phyloP scores from a whole-genome alignment of 2,797 vertebrate species.

The Morelia viridis region DNA sequence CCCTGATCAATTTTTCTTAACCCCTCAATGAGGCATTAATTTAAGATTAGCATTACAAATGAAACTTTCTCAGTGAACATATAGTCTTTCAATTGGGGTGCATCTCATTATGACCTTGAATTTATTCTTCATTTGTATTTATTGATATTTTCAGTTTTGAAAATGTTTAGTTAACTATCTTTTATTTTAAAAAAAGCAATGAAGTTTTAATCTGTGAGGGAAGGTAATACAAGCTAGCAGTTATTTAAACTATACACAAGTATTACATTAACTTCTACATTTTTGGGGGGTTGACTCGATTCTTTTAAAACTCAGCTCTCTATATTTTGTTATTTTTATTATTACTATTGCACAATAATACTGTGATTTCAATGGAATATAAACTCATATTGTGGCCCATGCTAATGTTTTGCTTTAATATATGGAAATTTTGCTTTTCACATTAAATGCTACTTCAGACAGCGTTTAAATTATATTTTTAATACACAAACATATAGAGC shows the following conservation, averaged over 20 bases:
- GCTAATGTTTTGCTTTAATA: slow-evolving; percentile 13
- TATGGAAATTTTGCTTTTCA: neutral
- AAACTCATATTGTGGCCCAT: slow-evolving; percentile 45
- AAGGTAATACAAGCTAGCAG: slow-evolving; percentile 31
- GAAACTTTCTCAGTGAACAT: slow-evolving; percentile 46
- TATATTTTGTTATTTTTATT: neutral
- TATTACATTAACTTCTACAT: slow-evolving; percentile 57
- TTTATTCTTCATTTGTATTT: slow-evolving; percentile 43
- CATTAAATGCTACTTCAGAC: slow-evolving; percentile 11
- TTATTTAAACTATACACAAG: slow-evolving; percentile 50
- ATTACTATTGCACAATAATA: neutral
- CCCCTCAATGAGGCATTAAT: slow-evolving; percentile 56
- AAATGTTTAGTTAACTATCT: neutral
- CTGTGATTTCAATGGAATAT: neutral
- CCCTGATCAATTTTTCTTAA: slow-evolving; percentile 49
- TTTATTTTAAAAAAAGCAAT: slow-evolving; percentile 49
- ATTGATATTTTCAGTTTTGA: slow-evolving; percentile 34
- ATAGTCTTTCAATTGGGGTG: slow-evolving; percentile 33
- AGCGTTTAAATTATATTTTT: neutral
- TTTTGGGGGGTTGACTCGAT: slow-evolving; percentile 26
- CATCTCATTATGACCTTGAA: slow-evolving; percentile 53
- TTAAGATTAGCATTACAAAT: slow-evolving; percentile 64
- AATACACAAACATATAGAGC: neutral
- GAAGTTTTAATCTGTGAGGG: slow-evolving; percentile 46
- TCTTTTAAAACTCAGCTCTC: slow-evolving; percentile 42